Conservation (phyloP, 2,888 invertebrate genomes). For the Chrysodeixis includens region DNA sequence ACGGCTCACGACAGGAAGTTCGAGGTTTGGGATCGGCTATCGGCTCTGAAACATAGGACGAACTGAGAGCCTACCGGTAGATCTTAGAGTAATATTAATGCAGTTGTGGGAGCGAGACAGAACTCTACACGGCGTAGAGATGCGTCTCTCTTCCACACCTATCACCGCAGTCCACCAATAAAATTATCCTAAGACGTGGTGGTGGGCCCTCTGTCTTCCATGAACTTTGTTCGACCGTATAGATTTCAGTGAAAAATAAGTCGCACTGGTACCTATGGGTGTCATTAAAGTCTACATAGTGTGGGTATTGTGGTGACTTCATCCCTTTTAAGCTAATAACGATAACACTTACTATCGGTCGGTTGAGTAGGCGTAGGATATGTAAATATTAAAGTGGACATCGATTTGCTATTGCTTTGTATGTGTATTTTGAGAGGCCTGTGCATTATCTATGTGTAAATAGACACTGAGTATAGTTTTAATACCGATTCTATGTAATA, state of each 20-base stretch:
- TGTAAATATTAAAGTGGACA: constrained; percentile 1
- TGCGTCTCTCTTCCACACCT: no score
- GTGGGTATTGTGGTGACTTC: background rate
- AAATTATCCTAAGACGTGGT: no score
- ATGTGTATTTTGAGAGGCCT: background rate
- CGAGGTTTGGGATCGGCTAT: constrained; percentile 30
- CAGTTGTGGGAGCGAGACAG: no score
- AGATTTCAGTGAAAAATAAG: constrained; percentile 1
- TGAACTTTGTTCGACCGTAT: constrained; percentile 24
- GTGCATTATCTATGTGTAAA: background rate
- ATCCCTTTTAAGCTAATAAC: constrained; percentile 4
- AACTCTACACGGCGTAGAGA: no score
- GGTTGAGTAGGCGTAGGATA: background rate
- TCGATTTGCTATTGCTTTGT: background rate
- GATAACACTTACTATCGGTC: background rate
- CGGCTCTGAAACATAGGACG: constrained; percentile 24
- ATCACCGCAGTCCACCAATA: no score
- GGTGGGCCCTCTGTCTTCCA: constrained; percentile 17
- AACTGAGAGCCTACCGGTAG: background rate
- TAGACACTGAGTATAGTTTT: no score
- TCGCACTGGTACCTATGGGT: constrained; percentile 1
- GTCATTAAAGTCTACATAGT: background rate
- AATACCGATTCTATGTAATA: no score
- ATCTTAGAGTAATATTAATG: no score
- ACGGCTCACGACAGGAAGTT: constrained; percentile 24